Conservation (phyloP, 2,797 vertebrate species). For the Sebastes iracundus region DNA sequence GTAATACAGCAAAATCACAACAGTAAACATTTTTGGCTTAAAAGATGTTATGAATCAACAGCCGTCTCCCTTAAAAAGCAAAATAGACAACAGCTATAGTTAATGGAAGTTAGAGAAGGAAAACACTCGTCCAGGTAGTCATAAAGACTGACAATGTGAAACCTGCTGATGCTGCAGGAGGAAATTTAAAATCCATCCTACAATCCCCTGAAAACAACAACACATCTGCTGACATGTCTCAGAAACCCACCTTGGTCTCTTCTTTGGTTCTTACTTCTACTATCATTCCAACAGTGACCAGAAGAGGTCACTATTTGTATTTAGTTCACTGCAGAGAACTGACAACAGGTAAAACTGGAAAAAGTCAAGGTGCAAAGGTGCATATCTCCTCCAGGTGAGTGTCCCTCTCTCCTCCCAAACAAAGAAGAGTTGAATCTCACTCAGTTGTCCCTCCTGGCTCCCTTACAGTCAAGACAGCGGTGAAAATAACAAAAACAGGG, state of each 20-base stretch:
- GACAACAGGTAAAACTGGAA: not conserved
- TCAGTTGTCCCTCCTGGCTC: too few species aligned
- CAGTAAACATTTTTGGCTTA: not conserved
- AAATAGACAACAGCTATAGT: not conserved
- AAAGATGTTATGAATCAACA: not conserved
- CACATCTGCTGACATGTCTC: not conserved
- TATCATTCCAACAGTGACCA: not conserved
- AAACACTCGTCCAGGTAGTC: not conserved
- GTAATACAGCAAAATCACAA: not conserved
- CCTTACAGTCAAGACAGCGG: too few species aligned
- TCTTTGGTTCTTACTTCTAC: not conserved
- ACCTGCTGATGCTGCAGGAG: not conserved
- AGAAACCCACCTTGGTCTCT: not conserved
- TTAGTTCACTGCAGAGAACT: not conserved
- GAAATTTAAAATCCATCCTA: not conserved
- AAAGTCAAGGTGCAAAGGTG: not conserved
- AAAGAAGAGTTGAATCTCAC: too few species aligned
- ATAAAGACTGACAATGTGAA: not conserved
- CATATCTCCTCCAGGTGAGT: not conserved
- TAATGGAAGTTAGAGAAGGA: not conserved
- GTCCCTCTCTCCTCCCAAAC: too few species aligned
- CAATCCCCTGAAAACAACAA: too few species aligned
- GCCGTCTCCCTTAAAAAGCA: not conserved
- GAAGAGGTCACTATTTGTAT: not conserved
- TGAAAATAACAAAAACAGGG: too few species aligned